A percentile compares a stretch with the other conserved stretches of the same genome.
Evolutionary conservation across 2,113 vertebrate genomes (phyloP).

Genomic region (Coptodon rendalli): DNA sequence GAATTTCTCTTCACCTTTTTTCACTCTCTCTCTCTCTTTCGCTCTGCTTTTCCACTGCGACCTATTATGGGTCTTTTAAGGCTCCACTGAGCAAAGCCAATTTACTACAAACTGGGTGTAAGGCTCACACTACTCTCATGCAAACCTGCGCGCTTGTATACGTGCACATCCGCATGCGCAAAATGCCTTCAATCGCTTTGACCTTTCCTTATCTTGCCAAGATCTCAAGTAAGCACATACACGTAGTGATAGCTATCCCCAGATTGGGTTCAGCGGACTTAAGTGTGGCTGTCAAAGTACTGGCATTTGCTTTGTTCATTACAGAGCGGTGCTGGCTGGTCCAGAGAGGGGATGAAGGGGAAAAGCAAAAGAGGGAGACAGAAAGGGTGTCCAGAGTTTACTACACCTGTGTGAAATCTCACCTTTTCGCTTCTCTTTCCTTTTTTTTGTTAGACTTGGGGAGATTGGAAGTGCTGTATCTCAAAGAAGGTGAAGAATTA

Average conservation of each 20-base stretch:
- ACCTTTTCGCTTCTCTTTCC: background rate
- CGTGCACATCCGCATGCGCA: conserved; percentile 59
- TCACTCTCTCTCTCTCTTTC: background rate
- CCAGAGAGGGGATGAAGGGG: conserved; percentile 42
- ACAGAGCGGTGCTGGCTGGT: conserved; percentile 40
- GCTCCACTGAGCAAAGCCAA: conserved; percentile 69
- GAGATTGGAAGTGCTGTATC: background rate
- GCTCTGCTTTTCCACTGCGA: conserved; percentile 50
- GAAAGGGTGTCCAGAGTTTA: background rate
- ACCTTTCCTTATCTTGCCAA: conserved; percentile 2
- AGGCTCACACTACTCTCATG: conserved; percentile 61
- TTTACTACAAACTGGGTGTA: conserved; percentile 52
- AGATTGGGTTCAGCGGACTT: conserved; percentile 74
- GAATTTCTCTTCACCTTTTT: background rate
- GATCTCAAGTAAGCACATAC: background rate
- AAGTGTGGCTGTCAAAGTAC: conserved; percentile 67
- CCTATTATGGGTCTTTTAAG: conserved; percentile 65
- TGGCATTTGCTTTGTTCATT: conserved; percentile 48
- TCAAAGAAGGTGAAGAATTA: background rate
- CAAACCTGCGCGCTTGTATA: conserved; percentile 68
- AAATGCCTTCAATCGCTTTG: background rate
- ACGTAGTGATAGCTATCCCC: conserved; percentile 71
- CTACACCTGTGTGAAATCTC: background rate
- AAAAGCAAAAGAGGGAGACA: conserved; percentile 10
- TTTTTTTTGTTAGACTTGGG: background rate